phyloP scores from a whole-genome alignment of 2,113 vertebrate species.

The Okapia johnstoni region DNA sequence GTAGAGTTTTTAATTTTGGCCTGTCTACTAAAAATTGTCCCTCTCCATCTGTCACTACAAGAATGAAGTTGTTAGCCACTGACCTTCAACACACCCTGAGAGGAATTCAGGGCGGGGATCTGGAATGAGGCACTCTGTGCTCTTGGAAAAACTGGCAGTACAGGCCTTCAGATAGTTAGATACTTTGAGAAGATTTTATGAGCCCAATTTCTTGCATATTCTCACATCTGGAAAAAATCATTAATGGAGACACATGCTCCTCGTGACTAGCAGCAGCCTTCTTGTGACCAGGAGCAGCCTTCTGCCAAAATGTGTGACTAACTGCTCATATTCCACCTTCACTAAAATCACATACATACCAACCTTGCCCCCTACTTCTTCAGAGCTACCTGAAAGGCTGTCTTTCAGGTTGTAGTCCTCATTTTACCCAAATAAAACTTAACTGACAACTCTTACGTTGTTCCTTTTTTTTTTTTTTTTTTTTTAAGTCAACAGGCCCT shows the following conservation, averaged over 20 bases:
- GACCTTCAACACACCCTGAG: neutral
- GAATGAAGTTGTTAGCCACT: neutral
- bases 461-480: neutral
- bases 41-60: neutral
- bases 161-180: neutral
- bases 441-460: neutral
- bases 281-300: neutral
- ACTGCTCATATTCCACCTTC: neutral
- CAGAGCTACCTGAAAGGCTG: neutral
- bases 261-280: neutral
- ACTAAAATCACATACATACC: neutral
- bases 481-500: neutral
- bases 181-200: neutral
- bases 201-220: neutral
- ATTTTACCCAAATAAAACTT: neutral
- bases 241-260: neutral
- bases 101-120: neutral
- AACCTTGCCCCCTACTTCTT: neutral
- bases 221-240: neutral
- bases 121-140: neutral
- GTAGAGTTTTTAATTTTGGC: neutral
- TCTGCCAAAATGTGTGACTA: neutral
- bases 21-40: neutral
- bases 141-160: neutral
- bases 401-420: neutral